Evolutionary conservation across 2,888 invertebrate genomes (phyloP).

Genomic region (Ernsta delagoae): DNA sequence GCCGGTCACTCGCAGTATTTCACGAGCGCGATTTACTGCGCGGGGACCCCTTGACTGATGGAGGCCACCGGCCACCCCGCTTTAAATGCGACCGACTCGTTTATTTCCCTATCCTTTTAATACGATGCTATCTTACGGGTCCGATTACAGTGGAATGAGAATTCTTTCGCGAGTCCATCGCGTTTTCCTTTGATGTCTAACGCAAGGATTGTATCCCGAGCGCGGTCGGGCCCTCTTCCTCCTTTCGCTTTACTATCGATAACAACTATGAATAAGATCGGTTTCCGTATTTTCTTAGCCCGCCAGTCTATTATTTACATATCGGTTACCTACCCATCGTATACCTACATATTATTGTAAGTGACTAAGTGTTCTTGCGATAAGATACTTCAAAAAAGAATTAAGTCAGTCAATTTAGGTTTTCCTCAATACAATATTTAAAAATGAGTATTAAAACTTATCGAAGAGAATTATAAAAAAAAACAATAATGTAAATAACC

Average conservation of each 20-base stretch:
- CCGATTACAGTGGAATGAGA: constrained; percentile 56
- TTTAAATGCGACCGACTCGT: constrained; percentile 55
- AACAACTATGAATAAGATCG: constrained; percentile 29
- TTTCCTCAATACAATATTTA: not conserved
- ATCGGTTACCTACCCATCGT: no score
- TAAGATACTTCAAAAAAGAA: no score
- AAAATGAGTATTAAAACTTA: not conserved
- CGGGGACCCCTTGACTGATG: constrained; percentile 52
- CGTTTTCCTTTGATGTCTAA: constrained; percentile 47
- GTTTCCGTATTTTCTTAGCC: constrained; percentile 21
- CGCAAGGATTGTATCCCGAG: constrained; percentile 42
- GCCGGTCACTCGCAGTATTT: constrained; percentile 49
- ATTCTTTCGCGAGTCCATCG: constrained; percentile 45
- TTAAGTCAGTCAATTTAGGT: not conserved
- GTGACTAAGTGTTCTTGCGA: no score
- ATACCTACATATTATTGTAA: no score
- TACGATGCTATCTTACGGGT: constrained; percentile 74
- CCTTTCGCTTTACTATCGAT: no score
- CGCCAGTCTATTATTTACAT: no score
- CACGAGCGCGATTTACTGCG: constrained; percentile 67
- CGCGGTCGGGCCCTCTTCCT: constrained; percentile 37
- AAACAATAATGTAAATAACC: constrained; percentile 1
- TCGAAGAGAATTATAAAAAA: not conserved
- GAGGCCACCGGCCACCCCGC: constrained; percentile 46
- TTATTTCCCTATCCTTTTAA: constrained; percentile 68